phyloP scores from a whole-genome alignment of 2,113 vertebrate species.

The Crotalus tigris region DNA sequence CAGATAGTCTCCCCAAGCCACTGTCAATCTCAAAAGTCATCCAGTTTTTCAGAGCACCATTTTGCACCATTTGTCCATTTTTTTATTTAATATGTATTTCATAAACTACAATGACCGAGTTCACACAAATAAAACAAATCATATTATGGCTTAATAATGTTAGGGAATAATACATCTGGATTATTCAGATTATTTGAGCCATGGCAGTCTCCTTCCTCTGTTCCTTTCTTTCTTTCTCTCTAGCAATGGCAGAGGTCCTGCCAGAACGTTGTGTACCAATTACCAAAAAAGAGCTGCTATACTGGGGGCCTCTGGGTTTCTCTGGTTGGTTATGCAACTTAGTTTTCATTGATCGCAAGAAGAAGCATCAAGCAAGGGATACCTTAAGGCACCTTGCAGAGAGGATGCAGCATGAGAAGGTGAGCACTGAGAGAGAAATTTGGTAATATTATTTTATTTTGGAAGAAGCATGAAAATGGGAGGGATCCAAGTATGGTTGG shows the following conservation, averaged over 20 bases:
- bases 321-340: background rate
- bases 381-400: background rate
- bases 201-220: background rate
- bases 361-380: background rate
- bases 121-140: background rate
- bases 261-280: background rate
- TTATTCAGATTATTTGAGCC: background rate
- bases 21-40: background rate
- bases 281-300: background rate
- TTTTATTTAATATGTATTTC: background rate
- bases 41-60: background rate
- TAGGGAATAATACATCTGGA: background rate
- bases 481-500: background rate
- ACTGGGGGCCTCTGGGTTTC: background rate
- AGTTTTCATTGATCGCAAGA: background rate
- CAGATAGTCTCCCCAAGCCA: background rate
- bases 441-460: background rate
- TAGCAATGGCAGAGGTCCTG: background rate
- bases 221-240: background rate
- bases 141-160: background rate
- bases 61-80: background rate
- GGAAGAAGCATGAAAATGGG: background rate
- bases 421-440: background rate
- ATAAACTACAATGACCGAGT: background rate
- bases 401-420: background rate